A percentile compares a stretch with the other conserved stretches of the same genome.
Conservation (phyloP, 1,140 invertebrate species). For the Drosophila sp. region DNA sequence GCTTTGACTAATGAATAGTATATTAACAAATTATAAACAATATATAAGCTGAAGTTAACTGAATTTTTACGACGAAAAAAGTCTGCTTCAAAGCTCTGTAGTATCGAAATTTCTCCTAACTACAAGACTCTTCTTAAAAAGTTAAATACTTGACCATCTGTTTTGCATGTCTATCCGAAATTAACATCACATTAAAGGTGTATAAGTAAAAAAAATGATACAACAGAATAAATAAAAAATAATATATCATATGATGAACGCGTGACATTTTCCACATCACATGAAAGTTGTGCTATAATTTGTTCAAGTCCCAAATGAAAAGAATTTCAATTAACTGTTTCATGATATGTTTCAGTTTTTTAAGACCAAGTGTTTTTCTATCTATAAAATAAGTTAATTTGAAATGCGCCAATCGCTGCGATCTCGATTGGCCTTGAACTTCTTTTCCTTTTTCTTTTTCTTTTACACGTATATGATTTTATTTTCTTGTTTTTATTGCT, state of each 20-base stretch:
- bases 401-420: constrained; percentile 59
- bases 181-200: constrained; percentile 17
- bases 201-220: neutral
- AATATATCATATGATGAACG: constrained; percentile 36
- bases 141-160: constrained; percentile 6
- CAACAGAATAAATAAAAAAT: constrained; percentile 2
- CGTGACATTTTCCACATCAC: constrained; percentile 25
- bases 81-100: no score
- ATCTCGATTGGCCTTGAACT: constrained; percentile 75
- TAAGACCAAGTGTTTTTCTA: constrained; percentile 1
- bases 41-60: no score
- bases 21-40: no score
- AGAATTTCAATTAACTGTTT: neutral
- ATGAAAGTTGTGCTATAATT: constrained; percentile 7
- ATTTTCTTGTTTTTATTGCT: constrained; percentile 36
- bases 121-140: neutral
- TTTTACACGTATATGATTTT: constrained; percentile 7
- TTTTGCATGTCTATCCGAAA: constrained; percentile 10
- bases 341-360: neutral
- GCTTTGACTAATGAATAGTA: no score
- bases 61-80: no score
- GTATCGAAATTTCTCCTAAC: no score
- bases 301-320: constrained; percentile 1
- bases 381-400: constrained; percentile 30
- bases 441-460: constrained; percentile 29